These are phyloP conservation scores for Tadarida brasiliensis DNA, from an alignment of 2,797 vertebrate species.

Conservation along the genomic window DNA sequence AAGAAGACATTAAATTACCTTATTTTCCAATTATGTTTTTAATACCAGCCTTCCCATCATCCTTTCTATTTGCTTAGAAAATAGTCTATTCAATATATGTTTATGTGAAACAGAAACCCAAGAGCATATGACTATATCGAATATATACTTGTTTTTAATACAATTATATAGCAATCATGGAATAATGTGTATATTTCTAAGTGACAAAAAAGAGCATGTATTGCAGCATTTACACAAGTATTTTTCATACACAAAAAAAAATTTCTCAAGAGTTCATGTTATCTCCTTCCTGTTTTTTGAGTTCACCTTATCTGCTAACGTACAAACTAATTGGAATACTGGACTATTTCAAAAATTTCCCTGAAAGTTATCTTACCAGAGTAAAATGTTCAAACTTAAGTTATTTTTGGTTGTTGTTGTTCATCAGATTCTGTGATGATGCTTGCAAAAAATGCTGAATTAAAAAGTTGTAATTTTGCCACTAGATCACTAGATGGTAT, in stretches of 20 bases:
- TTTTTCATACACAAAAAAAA: background rate
- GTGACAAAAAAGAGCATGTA: background rate
- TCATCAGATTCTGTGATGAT: background rate
- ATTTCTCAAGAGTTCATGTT: background rate
- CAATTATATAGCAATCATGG: background rate
- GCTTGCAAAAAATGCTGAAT: constrained; percentile 13
- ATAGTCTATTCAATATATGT: background rate
- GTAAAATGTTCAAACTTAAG: background rate
- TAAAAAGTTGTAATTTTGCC: constrained; percentile 60
- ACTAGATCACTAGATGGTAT: constrained; percentile 70
- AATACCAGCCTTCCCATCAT: background rate
- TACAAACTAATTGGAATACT: background rate
- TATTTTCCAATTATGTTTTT: background rate
- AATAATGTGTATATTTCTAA: background rate
- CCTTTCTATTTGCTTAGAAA: background rate
- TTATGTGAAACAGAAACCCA: background rate
- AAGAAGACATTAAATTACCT: background rate
- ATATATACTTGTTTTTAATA: background rate
- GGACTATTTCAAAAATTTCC: constrained; percentile 44
- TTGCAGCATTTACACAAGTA: background rate
- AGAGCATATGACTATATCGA: background rate
- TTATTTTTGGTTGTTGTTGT: background rate
- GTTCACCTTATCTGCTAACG: constrained; percentile 11
- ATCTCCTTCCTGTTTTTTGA: background rate
- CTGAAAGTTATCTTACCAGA: constrained; percentile 32